Conservation (phyloP, 1,140 invertebrate genomes). For the Oncopodura yosiiana region DNA sequence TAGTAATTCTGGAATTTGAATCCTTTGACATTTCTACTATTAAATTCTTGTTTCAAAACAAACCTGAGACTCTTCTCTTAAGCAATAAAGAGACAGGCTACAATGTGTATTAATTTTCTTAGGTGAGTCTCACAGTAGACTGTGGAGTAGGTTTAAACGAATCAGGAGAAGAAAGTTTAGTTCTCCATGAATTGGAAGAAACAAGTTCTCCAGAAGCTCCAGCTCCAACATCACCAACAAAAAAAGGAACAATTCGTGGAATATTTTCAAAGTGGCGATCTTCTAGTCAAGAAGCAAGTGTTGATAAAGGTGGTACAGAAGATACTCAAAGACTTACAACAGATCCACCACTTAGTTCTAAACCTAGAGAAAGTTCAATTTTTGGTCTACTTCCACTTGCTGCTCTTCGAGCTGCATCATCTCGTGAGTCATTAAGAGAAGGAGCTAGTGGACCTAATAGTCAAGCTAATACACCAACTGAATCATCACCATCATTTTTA, state of each 20-base stretch:
- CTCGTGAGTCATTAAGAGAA: constrained; percentile 37
- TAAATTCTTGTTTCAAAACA: too few species aligned
- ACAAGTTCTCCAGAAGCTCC: constrained; percentile 20
- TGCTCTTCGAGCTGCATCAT: constrained; percentile 36
- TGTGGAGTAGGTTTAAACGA: constrained; percentile 34
- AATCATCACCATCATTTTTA: constrained; percentile 35
- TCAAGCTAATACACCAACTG: constrained; percentile 35
- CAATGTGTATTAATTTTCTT: too few species aligned
- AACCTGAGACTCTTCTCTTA: too few species aligned
- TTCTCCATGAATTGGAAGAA: constrained; percentile 32
- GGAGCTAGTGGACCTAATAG: constrained; percentile 34
- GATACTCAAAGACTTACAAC: constrained; percentile 28
- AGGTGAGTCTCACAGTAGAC: constrained; percentile 42
- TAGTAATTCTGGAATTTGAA: too few species aligned
- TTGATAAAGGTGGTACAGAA: constrained; percentile 35
- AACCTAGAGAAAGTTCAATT: constrained; percentile 35
- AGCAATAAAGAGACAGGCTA: too few species aligned
- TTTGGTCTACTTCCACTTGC: constrained; percentile 39
- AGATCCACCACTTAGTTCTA: constrained; percentile 2
- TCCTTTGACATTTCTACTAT: too few species aligned
- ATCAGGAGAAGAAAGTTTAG: constrained; percentile 29
- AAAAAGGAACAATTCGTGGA: constrained; percentile 30
- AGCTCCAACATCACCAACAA: constrained; percentile 21
- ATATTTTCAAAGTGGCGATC: constrained; percentile 35
- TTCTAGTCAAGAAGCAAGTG: constrained; percentile 36